These are phyloP conservation scores for Drosophila lini DNA, from an alignment of 1,140 invertebrate genomes.

Conservation along the genomic window DNA sequence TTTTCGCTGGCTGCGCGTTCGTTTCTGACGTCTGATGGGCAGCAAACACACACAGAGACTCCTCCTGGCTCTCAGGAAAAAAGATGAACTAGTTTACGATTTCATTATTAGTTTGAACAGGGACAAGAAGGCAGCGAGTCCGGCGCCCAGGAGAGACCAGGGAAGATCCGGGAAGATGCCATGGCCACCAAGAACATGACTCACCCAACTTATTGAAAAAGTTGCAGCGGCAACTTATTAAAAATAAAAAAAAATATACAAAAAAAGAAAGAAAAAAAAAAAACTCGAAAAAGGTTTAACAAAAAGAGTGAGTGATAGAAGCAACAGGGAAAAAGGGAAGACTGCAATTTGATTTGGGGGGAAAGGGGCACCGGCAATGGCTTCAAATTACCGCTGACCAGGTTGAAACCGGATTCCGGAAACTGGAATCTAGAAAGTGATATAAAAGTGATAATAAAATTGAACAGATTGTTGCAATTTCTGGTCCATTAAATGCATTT, in stretches of 20 bases:
- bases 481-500: conserved; percentile 1
- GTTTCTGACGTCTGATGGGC: conserved; percentile 64
- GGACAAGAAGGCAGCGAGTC: conserved; percentile 40
- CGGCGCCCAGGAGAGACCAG: background rate
- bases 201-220: conserved; percentile 79
- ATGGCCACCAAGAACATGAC: conserved; percentile 38
- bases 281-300: background rate
- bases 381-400: conserved; percentile 31
- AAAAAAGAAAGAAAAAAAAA: background rate
- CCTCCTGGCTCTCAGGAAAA: conserved; percentile 22
- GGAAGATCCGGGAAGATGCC: conserved; percentile 39
- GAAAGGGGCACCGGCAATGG: conserved; percentile 13
- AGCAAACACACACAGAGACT: conserved; percentile 34
- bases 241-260: conserved; percentile 21
- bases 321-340: background rate
- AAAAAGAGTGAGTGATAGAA: background rate
- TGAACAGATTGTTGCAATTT: conserved; percentile 15
- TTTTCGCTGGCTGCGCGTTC: conserved; percentile 66
- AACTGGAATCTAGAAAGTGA: background rate
- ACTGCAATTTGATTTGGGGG: conserved; percentile 8
- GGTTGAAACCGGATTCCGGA: conserved; percentile 11
- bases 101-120: conserved; percentile 82
- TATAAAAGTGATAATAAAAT: conserved; percentile 23
- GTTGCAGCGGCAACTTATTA: conserved; percentile 59
- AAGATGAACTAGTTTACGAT: conserved; percentile 82